Conservation (phyloP, 2,797 vertebrate species). For the Pitangus sulphuratus region DNA sequence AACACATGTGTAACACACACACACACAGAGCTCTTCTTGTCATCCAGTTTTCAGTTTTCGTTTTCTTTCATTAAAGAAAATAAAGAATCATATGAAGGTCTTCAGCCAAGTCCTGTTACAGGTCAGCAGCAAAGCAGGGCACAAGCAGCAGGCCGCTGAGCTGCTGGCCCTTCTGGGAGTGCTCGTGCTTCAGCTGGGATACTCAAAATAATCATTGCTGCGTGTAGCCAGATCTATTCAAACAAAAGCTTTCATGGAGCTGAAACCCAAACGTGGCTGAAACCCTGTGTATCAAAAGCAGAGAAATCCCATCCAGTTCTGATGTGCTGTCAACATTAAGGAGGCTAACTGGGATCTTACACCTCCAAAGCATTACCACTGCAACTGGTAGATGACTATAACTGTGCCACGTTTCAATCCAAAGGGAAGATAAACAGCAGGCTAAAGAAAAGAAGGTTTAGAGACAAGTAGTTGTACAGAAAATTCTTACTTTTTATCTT, state of each 20-base stretch:
- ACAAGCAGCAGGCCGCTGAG: background rate
- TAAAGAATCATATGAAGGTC: background rate
- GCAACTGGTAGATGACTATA: background rate
- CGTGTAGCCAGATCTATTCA: background rate
- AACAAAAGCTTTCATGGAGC: background rate
- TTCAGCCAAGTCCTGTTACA: background rate
- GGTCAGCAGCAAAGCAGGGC: background rate
- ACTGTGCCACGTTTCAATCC: background rate
- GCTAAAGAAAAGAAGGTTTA: background rate
- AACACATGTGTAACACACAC: accelerated
- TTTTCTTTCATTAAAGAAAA: background rate
- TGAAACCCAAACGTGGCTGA: background rate
- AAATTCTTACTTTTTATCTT: background rate
- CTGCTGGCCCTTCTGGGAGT: background rate
- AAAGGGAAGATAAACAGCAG: background rate
- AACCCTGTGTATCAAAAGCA: background rate
- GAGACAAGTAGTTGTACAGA: background rate
- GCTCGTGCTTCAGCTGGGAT: accelerated
- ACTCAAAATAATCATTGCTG: background rate
- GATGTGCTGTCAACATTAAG: background rate
- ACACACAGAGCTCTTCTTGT: background rate
- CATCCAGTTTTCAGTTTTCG: background rate
- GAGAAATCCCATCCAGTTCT: background rate
- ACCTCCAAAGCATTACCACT: background rate
- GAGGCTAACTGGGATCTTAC: background rate